Evolutionary conservation across 1,140 invertebrate species (phyloP).

Genomic region (Drosophila nasuta): DNA sequence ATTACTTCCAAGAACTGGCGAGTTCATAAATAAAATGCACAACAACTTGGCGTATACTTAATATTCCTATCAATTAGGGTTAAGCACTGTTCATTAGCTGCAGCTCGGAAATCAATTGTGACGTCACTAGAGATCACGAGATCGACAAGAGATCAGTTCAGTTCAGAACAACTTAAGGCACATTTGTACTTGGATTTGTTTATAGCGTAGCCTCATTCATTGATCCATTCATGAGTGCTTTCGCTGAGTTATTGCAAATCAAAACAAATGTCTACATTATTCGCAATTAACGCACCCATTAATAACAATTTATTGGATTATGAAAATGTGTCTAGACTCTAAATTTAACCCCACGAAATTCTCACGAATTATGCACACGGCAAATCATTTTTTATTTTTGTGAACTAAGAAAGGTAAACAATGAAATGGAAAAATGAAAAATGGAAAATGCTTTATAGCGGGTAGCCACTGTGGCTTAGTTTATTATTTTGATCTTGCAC

Average conservation of each 20-base stretch:
- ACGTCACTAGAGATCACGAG: slow-evolving; percentile 17
- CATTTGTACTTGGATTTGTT: slow-evolving; percentile 19
- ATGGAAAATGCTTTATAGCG: neutral
- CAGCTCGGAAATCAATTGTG: neutral
- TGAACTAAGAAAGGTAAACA: neutral
- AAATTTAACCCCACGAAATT: slow-evolving; percentile 41
- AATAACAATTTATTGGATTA: slow-evolving; percentile 63
- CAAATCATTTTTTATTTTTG: slow-evolving; percentile 16
- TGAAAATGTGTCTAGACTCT: slow-evolving; percentile 46
- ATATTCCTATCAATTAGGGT: neutral
- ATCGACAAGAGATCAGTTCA: neutral
- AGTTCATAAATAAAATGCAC: slow-evolving; percentile 7
- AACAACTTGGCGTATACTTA: too few species aligned
- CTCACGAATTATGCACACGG: slow-evolving; percentile 44
- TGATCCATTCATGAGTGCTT: slow-evolving; percentile 42
- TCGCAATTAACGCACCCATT: slow-evolving; percentile 63
- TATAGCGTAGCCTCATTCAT: slow-evolving; percentile 36
- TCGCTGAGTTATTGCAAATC: slow-evolving; percentile 55
- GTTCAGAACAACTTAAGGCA: neutral
- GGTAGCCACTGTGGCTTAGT: slow-evolving; percentile 6
- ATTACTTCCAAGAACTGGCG: slow-evolving; percentile 29
- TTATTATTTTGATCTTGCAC: slow-evolving; percentile 29
- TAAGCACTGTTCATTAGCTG: neutral
- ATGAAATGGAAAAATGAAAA: slow-evolving; percentile 1
- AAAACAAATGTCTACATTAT: slow-evolving; percentile 69